Evolutionary conservation across 2,797 vertebrate species (phyloP), one percentile per base, ranked within the genome.

Genomic region (Lagodon rhomboides): DNA sequence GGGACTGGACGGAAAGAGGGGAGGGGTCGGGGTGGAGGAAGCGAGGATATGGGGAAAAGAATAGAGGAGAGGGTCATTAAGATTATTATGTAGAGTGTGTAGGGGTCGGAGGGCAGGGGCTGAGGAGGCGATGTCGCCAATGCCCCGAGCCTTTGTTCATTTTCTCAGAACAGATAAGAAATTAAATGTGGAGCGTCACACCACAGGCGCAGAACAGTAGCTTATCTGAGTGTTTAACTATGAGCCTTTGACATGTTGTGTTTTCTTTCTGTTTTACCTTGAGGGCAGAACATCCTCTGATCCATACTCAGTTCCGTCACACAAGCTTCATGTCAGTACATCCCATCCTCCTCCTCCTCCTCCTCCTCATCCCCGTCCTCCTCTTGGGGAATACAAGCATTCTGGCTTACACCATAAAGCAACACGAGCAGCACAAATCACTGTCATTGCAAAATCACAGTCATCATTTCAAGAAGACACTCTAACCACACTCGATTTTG

Each of bases 111-210:
- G 56, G 59, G 66, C 3, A 30, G 53, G 55, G 60, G 46, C 15
- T 64, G 73, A 75, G 47, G 79, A 76, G 69, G 53, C n/a, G 53
- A 75, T 82, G 79, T 55, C 60, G 61, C 73, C 75, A 84, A 27
- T 74, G 91, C 92, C 91, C 86, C 38, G n/a, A 93, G 92, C 85
- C 65, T 88, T 91, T 85, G 68, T 76, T 76, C 81, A 84, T 85
- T 79, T 88, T 85, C 68, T 71, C 53, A 66, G 80, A 73, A 73
- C 82, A 85, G 59, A 90, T 62, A 44, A 70, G 25, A 70, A 85
- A 82, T 83, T 66, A 89, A 85, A 88, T 65, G 54, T 51, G 60
- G 34, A 67, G 78, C 64, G 58, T 81, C 62, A 76, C 80, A 82
- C 65, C 56, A 54, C 64, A 61, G 38, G 70, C 49, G 68, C 64